These are phyloP conservation scores for Stictonetta naevosa DNA, from an alignment of 2,113 vertebrate species.

Conservation along the genomic window DNA sequence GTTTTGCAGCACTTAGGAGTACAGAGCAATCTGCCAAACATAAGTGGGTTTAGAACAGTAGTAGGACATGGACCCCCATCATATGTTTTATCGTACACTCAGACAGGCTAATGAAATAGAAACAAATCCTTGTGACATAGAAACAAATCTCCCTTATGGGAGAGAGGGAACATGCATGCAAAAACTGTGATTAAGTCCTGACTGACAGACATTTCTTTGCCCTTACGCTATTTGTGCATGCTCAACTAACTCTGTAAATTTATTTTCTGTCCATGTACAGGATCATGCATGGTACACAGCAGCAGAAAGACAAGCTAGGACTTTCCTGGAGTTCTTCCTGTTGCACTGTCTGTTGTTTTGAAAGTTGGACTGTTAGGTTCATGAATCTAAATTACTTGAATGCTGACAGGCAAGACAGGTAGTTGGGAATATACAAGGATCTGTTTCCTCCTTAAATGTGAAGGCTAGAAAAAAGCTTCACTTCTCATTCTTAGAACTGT, in stretches of 20 bases:
- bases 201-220: background rate
- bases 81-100: background rate
- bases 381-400: background rate
- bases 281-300: background rate
- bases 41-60: background rate
- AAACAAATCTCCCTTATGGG: background rate
- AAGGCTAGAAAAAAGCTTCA: background rate
- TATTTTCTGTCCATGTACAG: background rate
- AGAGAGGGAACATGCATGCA: background rate
- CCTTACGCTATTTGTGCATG: background rate
- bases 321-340: background rate
- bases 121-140: background rate
- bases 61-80: background rate
- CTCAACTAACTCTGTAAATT: background rate
- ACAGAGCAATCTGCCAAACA: background rate
- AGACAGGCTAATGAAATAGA: background rate
- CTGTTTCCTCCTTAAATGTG: background rate
- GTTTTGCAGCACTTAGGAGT: background rate
- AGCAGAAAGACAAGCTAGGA: background rate
- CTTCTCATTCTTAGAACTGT: background rate
- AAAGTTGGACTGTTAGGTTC: background rate
- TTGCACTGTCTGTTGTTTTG: background rate
- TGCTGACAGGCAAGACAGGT: background rate
- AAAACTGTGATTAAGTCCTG: background rate
- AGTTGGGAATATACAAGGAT: background rate